Percentiles rank a stretch among this genome's conserved stretches.
Evolutionary conservation across 1,140 invertebrate species (phyloP).

Genomic region (Sycophila sp.): DNA sequence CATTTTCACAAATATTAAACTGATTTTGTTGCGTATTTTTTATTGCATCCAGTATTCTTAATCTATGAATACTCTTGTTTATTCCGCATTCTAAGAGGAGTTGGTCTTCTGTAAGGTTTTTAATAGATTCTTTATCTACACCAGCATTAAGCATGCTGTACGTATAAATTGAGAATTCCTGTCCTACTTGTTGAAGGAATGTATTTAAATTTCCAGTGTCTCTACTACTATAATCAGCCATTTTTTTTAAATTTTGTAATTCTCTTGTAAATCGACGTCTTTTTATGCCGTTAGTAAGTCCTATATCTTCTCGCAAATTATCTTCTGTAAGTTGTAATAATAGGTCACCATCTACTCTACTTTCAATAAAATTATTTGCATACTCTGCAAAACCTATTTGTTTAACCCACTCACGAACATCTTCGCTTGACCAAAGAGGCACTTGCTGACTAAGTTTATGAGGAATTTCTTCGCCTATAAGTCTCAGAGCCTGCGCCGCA

Average conservation of each 20-base stretch:
- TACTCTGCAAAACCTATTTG: slow-evolving; percentile 94
- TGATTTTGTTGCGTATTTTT: slow-evolving; percentile 75
- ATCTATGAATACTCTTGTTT: slow-evolving; percentile 91
- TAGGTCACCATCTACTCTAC: slow-evolving; percentile 97
- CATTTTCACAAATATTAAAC: slow-evolving; percentile 74
- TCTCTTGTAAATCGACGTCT: slow-evolving; percentile 94
- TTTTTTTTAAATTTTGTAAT: slow-evolving; percentile 92
- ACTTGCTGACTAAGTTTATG: slow-evolving; percentile 98
- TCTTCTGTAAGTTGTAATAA: slow-evolving; percentile 92
- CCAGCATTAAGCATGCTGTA: slow-evolving; percentile 96
- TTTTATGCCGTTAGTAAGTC: slow-evolving; percentile 92
- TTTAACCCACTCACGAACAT: slow-evolving; percentile 98
- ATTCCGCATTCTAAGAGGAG: slow-evolving; percentile 90
- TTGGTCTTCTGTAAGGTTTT: slow-evolving; percentile 89
- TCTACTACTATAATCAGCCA: slow-evolving; percentile 96
- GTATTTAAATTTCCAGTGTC: slow-evolving; percentile 92
- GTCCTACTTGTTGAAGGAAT: slow-evolving; percentile 87
- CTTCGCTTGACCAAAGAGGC: slow-evolving; percentile 95
- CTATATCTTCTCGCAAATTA: slow-evolving; percentile 92
- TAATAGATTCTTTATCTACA: slow-evolving; percentile 86
- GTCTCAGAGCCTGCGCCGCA: slow-evolving; percentile 91
- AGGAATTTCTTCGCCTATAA: slow-evolving; percentile 96
- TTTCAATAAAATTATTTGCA: slow-evolving; percentile 85
- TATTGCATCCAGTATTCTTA: slow-evolving; percentile 89
- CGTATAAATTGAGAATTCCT: slow-evolving; percentile 95